Evolutionary conservation across 2,888 invertebrate genomes (phyloP).

Genomic region (Hemistola chrysoprasaria): DNA sequence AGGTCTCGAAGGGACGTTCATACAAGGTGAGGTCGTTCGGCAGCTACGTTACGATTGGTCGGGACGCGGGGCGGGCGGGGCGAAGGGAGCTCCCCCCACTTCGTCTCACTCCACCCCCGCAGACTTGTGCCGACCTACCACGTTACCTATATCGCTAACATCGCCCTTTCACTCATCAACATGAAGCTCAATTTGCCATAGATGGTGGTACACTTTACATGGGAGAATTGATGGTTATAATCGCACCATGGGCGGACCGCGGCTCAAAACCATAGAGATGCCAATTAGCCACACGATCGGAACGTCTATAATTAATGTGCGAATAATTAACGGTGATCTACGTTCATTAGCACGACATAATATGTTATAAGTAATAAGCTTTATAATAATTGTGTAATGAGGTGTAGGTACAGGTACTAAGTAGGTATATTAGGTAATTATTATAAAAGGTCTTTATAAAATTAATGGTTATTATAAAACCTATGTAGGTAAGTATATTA

Average conservation of each 20-base stretch:
- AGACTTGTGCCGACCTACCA: constrained; percentile 55
- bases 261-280: constrained; percentile 66
- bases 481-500: too few relatives aligned
- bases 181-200: constrained; percentile 50
- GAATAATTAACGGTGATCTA: constrained; percentile 54
- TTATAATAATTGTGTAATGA: constrained; percentile 30
- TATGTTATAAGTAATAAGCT: constrained; percentile 30
- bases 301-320: constrained; percentile 64
- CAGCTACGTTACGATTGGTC: constrained; percentile 64
- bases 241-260: constrained; percentile 78
- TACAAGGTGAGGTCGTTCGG: constrained; percentile 74
- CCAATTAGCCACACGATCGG: constrained; percentile 71
- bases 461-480: too few relatives aligned
- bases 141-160: constrained; percentile 50
- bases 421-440: too few relatives aligned
- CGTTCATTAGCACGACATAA: constrained; percentile 23
- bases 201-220: constrained; percentile 39
- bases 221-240: constrained; percentile 67
- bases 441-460: too few relatives aligned
- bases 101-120: constrained; percentile 67
- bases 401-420: too few relatives aligned
- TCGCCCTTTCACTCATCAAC: constrained; percentile 36
- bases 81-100: constrained; percentile 65
- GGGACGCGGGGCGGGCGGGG: constrained; percentile 66
- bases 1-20: constrained; percentile 70